These are phyloP conservation scores for Meriones unguiculatus DNA, from an alignment of 2,113 vertebrate species.

Conservation along the genomic window DNA sequence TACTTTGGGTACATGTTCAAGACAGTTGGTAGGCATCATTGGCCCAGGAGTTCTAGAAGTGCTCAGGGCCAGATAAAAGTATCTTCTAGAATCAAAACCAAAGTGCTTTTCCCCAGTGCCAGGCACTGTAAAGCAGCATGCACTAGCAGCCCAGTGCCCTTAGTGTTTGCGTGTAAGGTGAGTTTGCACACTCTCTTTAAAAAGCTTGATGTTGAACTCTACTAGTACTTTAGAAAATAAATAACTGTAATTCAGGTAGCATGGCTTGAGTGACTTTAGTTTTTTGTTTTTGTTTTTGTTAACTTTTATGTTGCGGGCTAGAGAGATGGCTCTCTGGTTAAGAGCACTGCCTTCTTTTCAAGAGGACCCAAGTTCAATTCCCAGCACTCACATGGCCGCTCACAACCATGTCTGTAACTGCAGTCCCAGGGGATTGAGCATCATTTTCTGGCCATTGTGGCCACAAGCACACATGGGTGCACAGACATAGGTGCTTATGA, in stretches of 20 bases:
- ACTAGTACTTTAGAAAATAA: slow-evolving; percentile 55
- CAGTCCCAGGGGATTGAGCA: not conserved
- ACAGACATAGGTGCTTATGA: not conserved
- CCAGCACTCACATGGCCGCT: not conserved
- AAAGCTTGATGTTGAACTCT: slow-evolving; percentile 71
- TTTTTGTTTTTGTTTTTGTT: slow-evolving; percentile 27
- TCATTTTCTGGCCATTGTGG: not conserved
- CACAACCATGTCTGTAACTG: not conserved
- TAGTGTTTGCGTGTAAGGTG: slow-evolving; percentile 96
- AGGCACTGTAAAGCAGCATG: slow-evolving; percentile 95
- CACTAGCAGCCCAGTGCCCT: slow-evolving; percentile 92
- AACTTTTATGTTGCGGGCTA: not conserved
- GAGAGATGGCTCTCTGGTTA: not conserved
- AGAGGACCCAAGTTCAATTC: not conserved
- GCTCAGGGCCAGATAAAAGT: slow-evolving; percentile 89
- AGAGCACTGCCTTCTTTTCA: not conserved
- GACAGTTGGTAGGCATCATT: slow-evolving; percentile 88
- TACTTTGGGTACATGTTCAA: slow-evolving; percentile 92
- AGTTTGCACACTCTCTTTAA: slow-evolving; percentile 84
- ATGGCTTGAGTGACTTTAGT: slow-evolving; percentile 71
- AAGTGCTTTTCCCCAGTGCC: slow-evolving; percentile 93
- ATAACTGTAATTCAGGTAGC: slow-evolving; percentile 56
- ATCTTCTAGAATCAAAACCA: slow-evolving; percentile 91
- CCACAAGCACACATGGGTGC: not conserved
- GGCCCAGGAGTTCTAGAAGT: slow-evolving; percentile 88